Evolutionary conservation across 2,888 invertebrate genomes (phyloP).

Genomic region (Heteromyza rotundicornis): DNA sequence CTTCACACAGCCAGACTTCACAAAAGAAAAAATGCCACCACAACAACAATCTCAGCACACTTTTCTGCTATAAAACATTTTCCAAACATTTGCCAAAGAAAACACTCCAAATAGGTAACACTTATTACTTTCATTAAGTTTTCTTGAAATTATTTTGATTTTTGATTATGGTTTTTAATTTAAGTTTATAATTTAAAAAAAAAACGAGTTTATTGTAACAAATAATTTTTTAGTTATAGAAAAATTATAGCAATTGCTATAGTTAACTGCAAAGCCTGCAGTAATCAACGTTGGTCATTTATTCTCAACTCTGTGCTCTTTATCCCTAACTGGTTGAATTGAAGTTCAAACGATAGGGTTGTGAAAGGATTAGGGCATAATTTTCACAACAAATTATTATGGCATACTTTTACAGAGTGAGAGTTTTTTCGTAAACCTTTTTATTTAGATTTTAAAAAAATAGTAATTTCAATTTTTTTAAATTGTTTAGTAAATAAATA

Average conservation of each 20-base stretch:
- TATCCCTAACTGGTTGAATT: no score
- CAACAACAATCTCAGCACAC: neutral
- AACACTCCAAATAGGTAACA: neutral
- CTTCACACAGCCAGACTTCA: no score
- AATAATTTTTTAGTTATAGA: neutral
- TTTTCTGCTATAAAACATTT: constrained; percentile 1
- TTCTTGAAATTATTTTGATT: neutral
- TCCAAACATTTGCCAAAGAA: neutral
- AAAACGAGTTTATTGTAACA: neutral
- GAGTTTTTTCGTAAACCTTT: no score
- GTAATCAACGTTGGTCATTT: neutral
- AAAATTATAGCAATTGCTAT: neutral
- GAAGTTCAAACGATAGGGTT: no score
- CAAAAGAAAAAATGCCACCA: no score
- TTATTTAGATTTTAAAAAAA: no score
- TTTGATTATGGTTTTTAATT: neutral
- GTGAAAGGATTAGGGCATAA: no score
- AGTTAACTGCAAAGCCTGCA: neutral
- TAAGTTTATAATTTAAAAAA: neutral
- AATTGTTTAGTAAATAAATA: no score
- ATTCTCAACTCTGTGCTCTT: neutral
- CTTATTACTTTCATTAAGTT: neutral
- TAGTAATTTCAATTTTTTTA: no score
- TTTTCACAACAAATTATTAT: no score
- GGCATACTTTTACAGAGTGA: no score